Base-by-base conservation (phyloP, 2,888 invertebrate genomes). In the Pammene aurita region DNA sequence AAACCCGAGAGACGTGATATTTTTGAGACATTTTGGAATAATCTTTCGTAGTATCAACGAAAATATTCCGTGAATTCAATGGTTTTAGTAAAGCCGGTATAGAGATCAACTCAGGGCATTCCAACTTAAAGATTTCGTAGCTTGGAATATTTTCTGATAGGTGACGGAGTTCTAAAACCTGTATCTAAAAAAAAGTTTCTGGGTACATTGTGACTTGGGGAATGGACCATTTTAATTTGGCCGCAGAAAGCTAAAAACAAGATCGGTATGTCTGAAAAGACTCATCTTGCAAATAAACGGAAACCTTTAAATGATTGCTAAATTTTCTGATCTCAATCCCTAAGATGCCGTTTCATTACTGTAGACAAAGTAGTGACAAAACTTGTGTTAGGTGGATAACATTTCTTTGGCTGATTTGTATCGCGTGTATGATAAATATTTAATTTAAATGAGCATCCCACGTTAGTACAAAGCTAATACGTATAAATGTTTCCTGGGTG, bases 331-430 rank as follows among this genome's bases (percentile, higher is more conserved):
- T 0, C 48, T 16, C 16, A n/a, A n/a, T n/a, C n/a, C n/a, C n/a
- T n/a, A n/a, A n/a, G n/a, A n/a, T n/a, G n/a, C n/a, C n/a, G n/a
- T 48, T 16, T 48, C 48, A 48, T 48, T 48, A 48, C 9, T 48
- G 48, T 48, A 14, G 48, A 48, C 48, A 48, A 48, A 9, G 16
- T 16, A 7, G 48, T 48, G 48, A 48, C 48, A 48, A 48, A 48
- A 48, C 9, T 7, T 48, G 14, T 48, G 48, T 16, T 16, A 48
- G 16, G 48, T 48, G 48, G 16, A 48, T 48, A 10, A 48, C 48
- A 48, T 0, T 2, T 48, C 48, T 16, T 48, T 16, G 48, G 48
- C 48, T 48, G 48, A 48, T 46, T 46, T 46, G 16, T 48, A 48
- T 18, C 48, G 48, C 16, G 48, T 48, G 1, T 48, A 48, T 48